Conservation (phyloP, 2,113 vertebrate species). For the Lophura nycthemera region DNA sequence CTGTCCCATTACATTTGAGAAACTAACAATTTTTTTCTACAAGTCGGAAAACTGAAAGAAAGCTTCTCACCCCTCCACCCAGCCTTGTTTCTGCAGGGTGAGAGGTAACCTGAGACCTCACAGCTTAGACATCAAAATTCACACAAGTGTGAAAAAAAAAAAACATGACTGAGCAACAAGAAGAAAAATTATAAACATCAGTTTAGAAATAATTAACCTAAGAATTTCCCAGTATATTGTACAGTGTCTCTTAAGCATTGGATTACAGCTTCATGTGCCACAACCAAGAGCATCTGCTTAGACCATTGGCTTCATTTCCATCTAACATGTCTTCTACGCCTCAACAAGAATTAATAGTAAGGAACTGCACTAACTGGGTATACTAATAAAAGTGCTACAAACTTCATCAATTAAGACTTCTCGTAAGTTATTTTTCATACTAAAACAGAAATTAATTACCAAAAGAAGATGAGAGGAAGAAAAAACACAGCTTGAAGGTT, state of each 20-base stretch:
- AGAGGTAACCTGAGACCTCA: background rate
- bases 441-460: background rate
- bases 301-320: background rate
- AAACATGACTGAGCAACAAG: background rate
- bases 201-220: background rate
- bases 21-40: background rate
- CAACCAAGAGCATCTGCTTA: slow-evolving; percentile 5
- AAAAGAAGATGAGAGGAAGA: background rate
- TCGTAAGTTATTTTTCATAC: background rate
- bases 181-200: background rate
- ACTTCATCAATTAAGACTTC: background rate
- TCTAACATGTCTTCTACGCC: background rate
- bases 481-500: background rate
- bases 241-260: background rate
- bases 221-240: background rate
- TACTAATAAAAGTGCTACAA: background rate
- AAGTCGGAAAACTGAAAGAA: background rate
- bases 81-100: background rate
- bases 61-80: background rate
- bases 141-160: background rate
- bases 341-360: background rate
- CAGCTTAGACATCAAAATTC: background rate
- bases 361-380: background rate
- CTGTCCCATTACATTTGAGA: background rate
- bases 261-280: background rate